Percentiles rank a stretch among this genome's conserved stretches.
These are phyloP conservation scores for Mus spicilegus DNA, from an alignment of 2,113 vertebrate genomes.

Conservation along the genomic window DNA sequence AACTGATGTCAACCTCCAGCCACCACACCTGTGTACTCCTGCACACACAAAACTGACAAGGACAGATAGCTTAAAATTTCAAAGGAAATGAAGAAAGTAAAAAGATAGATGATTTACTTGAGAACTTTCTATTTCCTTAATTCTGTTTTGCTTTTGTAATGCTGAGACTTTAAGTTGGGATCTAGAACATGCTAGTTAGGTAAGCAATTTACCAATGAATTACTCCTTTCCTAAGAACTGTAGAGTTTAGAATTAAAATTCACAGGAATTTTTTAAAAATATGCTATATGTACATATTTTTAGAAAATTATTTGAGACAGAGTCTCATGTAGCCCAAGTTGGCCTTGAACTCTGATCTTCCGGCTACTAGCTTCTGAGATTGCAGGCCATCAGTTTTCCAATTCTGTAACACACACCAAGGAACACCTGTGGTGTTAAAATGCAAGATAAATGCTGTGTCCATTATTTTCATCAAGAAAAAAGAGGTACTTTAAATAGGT, in stretches of 20 bases:
- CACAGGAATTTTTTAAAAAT: background rate
- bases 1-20: background rate
- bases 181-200: background rate
- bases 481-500: background rate
- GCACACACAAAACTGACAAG: background rate
- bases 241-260: background rate
- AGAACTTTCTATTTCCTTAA: background rate
- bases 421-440: background rate
- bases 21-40: background rate
- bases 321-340: background rate
- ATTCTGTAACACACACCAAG: background rate
- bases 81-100: background rate
- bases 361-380: background rate
- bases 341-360: background rate
- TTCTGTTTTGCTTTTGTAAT: background rate
- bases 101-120: background rate
- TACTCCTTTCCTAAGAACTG: background rate
- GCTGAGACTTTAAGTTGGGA: background rate
- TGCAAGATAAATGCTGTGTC: too few species aligned
- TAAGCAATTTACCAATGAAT: too few species aligned
- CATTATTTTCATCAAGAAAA: background rate
- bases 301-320: background rate
- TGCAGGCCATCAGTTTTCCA: slow-evolving; percentile 29
- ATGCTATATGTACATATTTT: background rate
- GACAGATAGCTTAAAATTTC: background rate